phyloP scores from a whole-genome alignment of 2,113 vertebrate species.

The Ceratotherium simum region DNA sequence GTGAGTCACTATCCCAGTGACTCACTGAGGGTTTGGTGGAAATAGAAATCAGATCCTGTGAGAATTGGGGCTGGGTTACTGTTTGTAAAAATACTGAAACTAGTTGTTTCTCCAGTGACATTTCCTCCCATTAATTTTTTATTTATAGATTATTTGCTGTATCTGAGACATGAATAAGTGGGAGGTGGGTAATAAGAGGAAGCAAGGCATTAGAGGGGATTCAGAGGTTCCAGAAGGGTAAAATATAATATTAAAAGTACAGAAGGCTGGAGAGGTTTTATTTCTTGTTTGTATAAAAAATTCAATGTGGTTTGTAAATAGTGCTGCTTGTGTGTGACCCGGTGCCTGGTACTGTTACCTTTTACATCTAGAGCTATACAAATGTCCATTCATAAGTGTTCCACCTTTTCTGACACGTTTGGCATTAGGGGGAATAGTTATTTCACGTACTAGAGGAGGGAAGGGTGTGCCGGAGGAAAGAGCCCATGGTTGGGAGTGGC shows the following conservation, averaged over 20 bases:
- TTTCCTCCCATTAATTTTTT: background rate
- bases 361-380: background rate
- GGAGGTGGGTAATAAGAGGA: background rate
- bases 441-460: background rate
- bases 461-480: background rate
- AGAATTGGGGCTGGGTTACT: slow-evolving; percentile 35
- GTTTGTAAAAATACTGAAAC: background rate
- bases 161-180: background rate
- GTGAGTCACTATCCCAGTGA: slow-evolving; percentile 70
- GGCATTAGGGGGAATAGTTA: background rate
- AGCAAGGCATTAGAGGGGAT: background rate
- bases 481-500: background rate
- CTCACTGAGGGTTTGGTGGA: slow-evolving; percentile 52
- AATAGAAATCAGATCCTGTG: slow-evolving; percentile 53
- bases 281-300: slow-evolving; percentile 45
- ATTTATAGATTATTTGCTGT: background rate
- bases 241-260: background rate
- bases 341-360: background rate
- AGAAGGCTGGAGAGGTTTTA: background rate
- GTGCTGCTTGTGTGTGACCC: background rate
- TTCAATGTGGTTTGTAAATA: slow-evolving; percentile 11
- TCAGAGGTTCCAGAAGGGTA: background rate
- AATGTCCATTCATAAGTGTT: background rate
- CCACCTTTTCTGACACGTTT: background rate
- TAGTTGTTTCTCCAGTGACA: background rate